Percentiles rank a stretch among this genome's conserved stretches.
phyloP scores from a whole-genome alignment of 2,888 invertebrate species.

The Sinohyriopsis cumingii region DNA sequence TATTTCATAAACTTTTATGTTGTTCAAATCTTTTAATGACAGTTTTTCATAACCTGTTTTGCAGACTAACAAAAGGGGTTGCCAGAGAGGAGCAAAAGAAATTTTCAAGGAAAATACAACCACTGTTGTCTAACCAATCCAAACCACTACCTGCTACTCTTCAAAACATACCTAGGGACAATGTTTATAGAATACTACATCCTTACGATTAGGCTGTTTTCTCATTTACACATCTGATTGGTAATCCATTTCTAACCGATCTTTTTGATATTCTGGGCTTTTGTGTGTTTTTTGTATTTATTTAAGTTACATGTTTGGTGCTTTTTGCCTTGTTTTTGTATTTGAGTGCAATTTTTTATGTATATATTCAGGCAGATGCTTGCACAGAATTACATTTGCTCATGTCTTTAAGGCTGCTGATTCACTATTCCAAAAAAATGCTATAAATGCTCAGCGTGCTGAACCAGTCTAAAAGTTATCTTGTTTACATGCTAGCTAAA shows the following conservation, averaged over 20 bases:
- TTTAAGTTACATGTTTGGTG: constrained; percentile 17
- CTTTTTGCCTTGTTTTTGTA: constrained; percentile 16
- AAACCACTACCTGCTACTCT: constrained; percentile 50
- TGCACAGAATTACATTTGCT: constrained; percentile 17
- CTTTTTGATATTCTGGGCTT: constrained; percentile 6
- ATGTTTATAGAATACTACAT: constrained; percentile 53
- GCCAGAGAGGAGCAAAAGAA: constrained; percentile 29
- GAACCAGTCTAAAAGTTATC: neutral
- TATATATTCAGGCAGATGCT: neutral
- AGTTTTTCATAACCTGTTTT: neutral
- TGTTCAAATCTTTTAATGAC: neutral
- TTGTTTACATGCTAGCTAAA: no score
- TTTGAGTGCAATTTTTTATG: constrained; percentile 9
- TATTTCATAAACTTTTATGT: neutral
- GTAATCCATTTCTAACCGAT: neutral
- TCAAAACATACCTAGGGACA: constrained; percentile 49
- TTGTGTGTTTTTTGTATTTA: constrained; percentile 6
- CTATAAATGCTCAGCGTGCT: neutral
- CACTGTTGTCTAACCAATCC: constrained; percentile 23
- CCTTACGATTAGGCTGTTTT: constrained; percentile 37
- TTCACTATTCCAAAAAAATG: neutral
- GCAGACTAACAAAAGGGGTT: constrained; percentile 14
- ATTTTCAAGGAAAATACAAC: constrained; percentile 20
- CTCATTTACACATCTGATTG: neutral
- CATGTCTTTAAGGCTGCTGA: constrained; percentile 30